Evolutionary conservation across 2,797 vertebrate species (phyloP).

Genomic region (Oreortyx pictus): DNA sequence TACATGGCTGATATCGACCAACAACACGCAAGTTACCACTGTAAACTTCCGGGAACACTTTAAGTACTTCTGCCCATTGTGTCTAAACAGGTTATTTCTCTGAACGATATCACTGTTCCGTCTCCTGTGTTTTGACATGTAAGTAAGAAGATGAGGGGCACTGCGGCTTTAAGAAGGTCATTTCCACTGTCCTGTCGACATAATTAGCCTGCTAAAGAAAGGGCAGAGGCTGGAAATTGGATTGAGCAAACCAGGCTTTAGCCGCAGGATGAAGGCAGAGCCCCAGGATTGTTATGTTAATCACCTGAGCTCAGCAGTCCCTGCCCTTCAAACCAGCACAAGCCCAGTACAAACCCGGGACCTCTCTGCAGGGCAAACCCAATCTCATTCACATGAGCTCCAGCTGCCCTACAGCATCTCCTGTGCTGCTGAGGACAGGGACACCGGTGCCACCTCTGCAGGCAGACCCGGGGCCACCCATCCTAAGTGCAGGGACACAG

Average conservation of each 20-base stretch:
- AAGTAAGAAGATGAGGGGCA: conserved; percentile 42
- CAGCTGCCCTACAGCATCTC: not conserved
- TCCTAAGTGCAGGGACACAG: accelerated
- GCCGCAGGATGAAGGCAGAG: conserved; percentile 78
- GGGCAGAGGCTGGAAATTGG: conserved; percentile 82
- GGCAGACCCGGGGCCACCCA: not conserved
- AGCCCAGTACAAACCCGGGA: conserved; percentile 46
- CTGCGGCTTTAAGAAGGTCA: conserved; percentile 82
- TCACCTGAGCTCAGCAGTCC: conserved; percentile 82
- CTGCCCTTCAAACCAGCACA: conserved; percentile 77
- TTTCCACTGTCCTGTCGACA: conserved; percentile 67
- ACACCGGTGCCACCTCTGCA: not conserved
- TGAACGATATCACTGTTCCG: not conserved
- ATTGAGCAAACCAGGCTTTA: conserved; percentile 83
- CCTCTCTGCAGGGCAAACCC: not conserved
- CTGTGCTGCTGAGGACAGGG: not conserved
- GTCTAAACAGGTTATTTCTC: not conserved
- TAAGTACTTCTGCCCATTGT: not conserved
- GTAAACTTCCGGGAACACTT: not conserved
- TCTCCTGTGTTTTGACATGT: conserved; percentile 50
- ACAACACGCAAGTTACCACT: not conserved
- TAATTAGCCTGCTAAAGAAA: conserved; percentile 85
- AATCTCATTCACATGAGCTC: not conserved
- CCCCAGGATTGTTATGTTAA: conserved; percentile 83
- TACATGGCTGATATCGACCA: not conserved